phyloP scores from a whole-genome alignment of 1,140 invertebrate species.

The Saccostrea glomerata region DNA sequence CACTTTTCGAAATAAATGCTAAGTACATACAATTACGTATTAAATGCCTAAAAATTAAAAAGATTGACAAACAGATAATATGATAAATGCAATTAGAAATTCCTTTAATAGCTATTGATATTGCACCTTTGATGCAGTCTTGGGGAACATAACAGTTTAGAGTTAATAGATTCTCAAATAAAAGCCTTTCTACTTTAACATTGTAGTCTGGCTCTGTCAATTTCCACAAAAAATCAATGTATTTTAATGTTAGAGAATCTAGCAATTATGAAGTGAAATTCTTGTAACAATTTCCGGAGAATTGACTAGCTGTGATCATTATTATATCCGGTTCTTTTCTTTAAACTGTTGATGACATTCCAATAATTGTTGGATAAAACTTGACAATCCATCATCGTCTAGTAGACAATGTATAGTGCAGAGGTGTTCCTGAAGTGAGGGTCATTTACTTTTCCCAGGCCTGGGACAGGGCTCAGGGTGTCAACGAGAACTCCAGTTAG shows the following conservation, averaged over 20 bases:
- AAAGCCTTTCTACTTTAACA: slow-evolving; percentile 24
- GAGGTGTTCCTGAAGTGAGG: not conserved
- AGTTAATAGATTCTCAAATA: slow-evolving; percentile 29
- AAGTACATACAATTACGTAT: too few species aligned
- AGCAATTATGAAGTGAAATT: slow-evolving; percentile 32
- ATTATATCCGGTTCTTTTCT: slow-evolving; percentile 5
- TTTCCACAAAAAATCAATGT: slow-evolving; percentile 36
- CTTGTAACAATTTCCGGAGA: slow-evolving; percentile 15
- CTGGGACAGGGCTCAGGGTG: not conserved
- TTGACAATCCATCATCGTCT: slow-evolving; percentile 7
- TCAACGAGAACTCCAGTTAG: slow-evolving; percentile 13
- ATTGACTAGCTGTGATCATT: slow-evolving; percentile 23
- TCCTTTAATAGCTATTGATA: slow-evolving; percentile 15
- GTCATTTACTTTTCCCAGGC: slow-evolving; percentile 35
- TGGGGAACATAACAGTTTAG: slow-evolving; percentile 10
- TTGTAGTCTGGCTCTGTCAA: slow-evolving; percentile 1
- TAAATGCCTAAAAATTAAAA: too few species aligned
- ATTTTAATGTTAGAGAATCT: slow-evolving; percentile 29
- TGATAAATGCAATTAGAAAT: not conserved
- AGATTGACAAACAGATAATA: not conserved
- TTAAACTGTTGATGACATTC: slow-evolving; percentile 25
- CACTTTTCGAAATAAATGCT: too few species aligned
- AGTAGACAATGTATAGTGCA: not conserved
- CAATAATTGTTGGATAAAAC: slow-evolving; percentile 13
- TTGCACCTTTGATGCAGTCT: not conserved